These are phyloP conservation scores for Grantiella picta DNA, from an alignment of 2,113 vertebrate genomes.

Conservation along the genomic window DNA sequence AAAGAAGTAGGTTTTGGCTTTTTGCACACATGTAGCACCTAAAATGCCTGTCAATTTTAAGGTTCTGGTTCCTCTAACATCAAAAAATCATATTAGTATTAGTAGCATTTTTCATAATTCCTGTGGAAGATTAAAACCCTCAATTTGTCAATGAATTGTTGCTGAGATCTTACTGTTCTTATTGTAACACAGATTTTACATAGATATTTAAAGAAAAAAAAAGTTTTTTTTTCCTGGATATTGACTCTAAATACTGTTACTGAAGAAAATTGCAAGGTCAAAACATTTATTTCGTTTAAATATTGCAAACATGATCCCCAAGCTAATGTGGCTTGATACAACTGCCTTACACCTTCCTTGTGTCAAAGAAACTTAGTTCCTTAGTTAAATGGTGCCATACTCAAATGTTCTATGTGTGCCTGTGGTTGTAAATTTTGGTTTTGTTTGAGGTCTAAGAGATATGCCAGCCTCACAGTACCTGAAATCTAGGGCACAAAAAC, in stretches of 20 bases:
- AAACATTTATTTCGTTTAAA: constrained; percentile 3
- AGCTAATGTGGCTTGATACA: neutral
- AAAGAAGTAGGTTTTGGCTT: neutral
- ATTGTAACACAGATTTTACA: neutral
- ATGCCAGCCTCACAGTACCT: neutral
- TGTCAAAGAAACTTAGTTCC: neutral
- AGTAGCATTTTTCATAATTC: neutral
- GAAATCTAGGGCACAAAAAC: neutral
- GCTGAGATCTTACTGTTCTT: neutral
- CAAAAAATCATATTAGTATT: neutral
- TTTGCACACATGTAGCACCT: neutral
- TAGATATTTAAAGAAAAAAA: neutral
- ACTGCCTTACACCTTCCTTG: neutral
- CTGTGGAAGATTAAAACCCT: neutral
- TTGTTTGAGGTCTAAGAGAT: neutral
- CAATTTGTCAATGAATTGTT: neutral
- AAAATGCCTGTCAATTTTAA: neutral
- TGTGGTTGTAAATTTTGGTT: neutral
- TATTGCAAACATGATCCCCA: neutral
- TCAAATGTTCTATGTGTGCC: neutral
- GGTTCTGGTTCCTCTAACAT: neutral
- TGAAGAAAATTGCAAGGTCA: neutral
- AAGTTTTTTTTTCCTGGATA: neutral
- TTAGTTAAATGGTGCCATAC: neutral
- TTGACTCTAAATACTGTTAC: neutral